Conservation (phyloP, 2,888 invertebrate species). For the Branchipolynoe longqiensis region DNA sequence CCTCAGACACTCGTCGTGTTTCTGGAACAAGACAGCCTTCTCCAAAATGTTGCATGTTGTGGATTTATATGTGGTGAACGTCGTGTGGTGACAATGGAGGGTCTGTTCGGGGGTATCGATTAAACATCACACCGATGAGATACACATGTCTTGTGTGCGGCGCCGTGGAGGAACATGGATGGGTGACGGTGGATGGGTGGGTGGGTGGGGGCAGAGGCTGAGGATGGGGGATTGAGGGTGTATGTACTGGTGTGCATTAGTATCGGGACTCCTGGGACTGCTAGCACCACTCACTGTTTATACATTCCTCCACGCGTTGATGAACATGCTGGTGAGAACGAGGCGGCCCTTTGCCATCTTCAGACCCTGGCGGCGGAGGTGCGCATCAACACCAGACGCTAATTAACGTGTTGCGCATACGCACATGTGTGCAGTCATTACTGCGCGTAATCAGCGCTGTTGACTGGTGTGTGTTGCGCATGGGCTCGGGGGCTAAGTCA, state of each 20-base stretch:
- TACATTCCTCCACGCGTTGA: neutral
- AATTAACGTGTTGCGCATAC: constrained; percentile 21
- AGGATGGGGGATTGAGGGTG: neutral
- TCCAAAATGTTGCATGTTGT: no score
- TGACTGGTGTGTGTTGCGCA: no score
- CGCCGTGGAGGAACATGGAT: neutral
- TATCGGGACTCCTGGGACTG: no score
- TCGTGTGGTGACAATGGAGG: neutral
- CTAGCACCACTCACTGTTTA: neutral
- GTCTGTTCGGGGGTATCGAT: neutral
- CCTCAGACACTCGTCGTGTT: no score
- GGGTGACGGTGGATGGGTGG: neutral
- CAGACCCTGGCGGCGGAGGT: neutral
- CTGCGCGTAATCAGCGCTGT: no score
- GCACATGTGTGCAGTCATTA: no score
- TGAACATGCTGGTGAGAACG: constrained; percentile 1
- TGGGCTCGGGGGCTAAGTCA: no score
- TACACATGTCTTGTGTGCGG: neutral
- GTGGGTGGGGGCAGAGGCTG: neutral
- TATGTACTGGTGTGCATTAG: neutral
- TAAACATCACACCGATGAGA: neutral
- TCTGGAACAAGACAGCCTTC: no score
- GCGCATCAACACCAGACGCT: neutral
- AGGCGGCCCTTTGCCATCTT: neutral
- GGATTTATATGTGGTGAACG: no score